These are phyloP conservation scores for Scaptomyza tumidula DNA, from an alignment of 2,888 invertebrate genomes.

Conservation along the genomic window DNA sequence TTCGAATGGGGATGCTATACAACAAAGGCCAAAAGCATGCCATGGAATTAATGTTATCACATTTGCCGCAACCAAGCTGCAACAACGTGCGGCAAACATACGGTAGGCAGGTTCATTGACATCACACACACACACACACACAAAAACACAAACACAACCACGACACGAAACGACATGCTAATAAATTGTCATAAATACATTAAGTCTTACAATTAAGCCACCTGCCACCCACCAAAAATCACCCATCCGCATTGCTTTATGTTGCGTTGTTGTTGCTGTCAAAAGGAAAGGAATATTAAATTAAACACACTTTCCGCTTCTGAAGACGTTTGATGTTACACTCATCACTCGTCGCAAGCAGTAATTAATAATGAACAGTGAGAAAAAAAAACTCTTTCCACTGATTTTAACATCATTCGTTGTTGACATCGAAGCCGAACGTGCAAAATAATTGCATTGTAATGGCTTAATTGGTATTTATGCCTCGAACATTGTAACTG, in stretches of 20 bases:
- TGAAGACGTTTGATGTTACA: conserved; percentile 61
- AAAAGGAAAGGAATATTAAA: conserved; percentile 1
- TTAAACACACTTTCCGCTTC: conserved; percentile 50
- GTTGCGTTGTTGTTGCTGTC: neutral
- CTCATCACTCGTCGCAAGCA: conserved; percentile 42
- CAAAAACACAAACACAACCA: neutral
- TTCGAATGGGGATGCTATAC: conserved; percentile 6
- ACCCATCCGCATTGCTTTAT: conserved; percentile 27
- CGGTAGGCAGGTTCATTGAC: conserved; percentile 70
- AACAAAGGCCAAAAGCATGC: conserved; percentile 58
- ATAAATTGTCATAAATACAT: conserved; percentile 58
- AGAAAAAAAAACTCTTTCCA: conserved; percentile 33
- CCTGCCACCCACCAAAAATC: neutral
- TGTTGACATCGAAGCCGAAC: conserved; percentile 46
- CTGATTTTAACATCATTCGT: conserved; percentile 38
- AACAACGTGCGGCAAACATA: conserved; percentile 27
- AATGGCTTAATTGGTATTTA: conserved; percentile 77
- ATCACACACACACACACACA: conserved; percentile 1
- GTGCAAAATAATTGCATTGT: conserved; percentile 53
- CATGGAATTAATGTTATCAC: conserved; percentile 62
- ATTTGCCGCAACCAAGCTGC: conserved; percentile 27
- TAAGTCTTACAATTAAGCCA: conserved; percentile 16
- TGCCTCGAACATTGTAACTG: conserved; percentile 35
- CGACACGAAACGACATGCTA: conserved; percentile 40
- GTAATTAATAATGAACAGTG: conserved; percentile 35